Conservation (phyloP, 1,140 invertebrate genomes). For the Tetramorium parvispinum region DNA sequence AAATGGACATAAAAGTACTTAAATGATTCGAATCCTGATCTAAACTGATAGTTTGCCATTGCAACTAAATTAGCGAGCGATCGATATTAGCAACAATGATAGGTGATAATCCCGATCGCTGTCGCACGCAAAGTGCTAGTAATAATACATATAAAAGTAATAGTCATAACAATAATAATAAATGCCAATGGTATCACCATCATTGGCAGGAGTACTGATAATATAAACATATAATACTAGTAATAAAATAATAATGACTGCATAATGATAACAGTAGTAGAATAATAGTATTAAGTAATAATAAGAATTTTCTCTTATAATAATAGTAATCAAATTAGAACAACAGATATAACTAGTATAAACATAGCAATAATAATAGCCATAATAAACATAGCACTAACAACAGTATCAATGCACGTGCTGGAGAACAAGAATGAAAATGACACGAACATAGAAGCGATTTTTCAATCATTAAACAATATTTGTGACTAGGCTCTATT, state of each 20-base stretch:
- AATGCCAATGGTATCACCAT: slow-evolving; percentile 60
- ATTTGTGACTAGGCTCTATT: slow-evolving; percentile 81
- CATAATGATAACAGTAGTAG: slow-evolving; percentile 44
- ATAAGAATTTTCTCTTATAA: slow-evolving; percentile 64
- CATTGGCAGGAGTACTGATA: slow-evolving; percentile 45
- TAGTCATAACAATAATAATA: slow-evolving; percentile 70
- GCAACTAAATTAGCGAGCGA: slow-evolving; percentile 42
- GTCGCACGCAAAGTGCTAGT: slow-evolving; percentile 57
- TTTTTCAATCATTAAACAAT: slow-evolving; percentile 70
- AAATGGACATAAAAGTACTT: slow-evolving; percentile 56
- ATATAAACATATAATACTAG: slow-evolving; percentile 62
- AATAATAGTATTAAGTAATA: slow-evolving; percentile 61
- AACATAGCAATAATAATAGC: slow-evolving; percentile 62
- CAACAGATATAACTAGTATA: slow-evolving; percentile 65
- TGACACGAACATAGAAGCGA: slow-evolving; percentile 68
- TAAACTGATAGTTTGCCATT: slow-evolving; percentile 38
- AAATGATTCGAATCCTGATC: not conserved
- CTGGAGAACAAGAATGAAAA: slow-evolving; percentile 60
- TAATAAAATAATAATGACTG: slow-evolving; percentile 62
- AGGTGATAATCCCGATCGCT: slow-evolving; percentile 56
- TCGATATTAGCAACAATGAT: slow-evolving; percentile 48
- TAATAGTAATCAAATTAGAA: slow-evolving; percentile 60
- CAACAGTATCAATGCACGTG: slow-evolving; percentile 65
- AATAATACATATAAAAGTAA: slow-evolving; percentile 70
- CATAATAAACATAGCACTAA: slow-evolving; percentile 69